Evolutionary conservation across 1,140 invertebrate species (phyloP).

Genomic region (Eupeodes corollae): DNA sequence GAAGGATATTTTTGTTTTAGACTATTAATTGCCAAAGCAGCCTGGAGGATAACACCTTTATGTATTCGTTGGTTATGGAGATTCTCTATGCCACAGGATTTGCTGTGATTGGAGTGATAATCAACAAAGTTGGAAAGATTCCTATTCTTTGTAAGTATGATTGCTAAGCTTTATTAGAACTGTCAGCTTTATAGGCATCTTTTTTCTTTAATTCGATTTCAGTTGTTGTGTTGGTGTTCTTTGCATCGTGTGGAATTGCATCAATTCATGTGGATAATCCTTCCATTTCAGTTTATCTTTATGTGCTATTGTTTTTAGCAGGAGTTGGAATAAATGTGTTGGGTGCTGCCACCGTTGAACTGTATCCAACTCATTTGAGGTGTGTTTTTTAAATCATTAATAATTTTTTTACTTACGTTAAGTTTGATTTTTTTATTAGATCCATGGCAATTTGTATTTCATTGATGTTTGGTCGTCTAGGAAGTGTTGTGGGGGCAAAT

Average conservation of each 20-base stretch:
- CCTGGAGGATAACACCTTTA: conserved; percentile 10
- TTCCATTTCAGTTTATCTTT: conserved; percentile 8
- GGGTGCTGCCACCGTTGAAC: conserved; percentile 22
- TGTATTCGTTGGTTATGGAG: conserved; percentile 12
- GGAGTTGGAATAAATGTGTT: conserved; percentile 20
- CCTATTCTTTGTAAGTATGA: conserved; percentile 9
- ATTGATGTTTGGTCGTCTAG: conserved; percentile 24
- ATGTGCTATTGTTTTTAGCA: conserved; percentile 14
- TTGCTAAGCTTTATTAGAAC: neutral
- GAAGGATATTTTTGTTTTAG: conserved; percentile 6
- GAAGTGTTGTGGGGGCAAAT: conserved; percentile 16
- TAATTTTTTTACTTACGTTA: neutral
- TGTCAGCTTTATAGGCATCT: neutral
- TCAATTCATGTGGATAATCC: conserved; percentile 8
- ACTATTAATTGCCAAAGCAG: conserved; percentile 8
- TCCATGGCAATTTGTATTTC: conserved; percentile 30
- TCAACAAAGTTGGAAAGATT: conserved; percentile 10
- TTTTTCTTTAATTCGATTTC: conserved; percentile 1
- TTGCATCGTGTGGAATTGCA: conserved; percentile 8
- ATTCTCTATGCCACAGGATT: conserved; percentile 11
- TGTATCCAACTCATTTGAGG: conserved; percentile 28
- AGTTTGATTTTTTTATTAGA: conserved; percentile 4
- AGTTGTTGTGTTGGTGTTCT: conserved; percentile 9
- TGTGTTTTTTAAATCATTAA: conserved; percentile 1
- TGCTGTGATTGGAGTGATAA: conserved; percentile 10